Evolutionary conservation across 2,888 invertebrate genomes (phyloP), one percentile per base, ranked within the genome.

Genomic region (Brachyopa scutellaris): DNA sequence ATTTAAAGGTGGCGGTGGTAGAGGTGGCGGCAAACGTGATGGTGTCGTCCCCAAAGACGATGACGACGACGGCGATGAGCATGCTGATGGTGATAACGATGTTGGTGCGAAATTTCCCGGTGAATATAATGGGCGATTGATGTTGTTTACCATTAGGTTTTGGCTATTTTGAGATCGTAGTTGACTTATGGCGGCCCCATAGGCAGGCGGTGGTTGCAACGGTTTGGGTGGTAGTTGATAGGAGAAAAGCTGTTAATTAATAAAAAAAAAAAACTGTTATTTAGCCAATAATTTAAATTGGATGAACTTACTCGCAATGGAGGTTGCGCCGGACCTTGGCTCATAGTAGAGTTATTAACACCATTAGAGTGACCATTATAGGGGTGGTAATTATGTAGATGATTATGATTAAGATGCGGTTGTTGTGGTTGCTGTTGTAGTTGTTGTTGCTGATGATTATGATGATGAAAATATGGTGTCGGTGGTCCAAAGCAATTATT

Each of bases 161-260:
- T 89, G 90, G 88, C 88, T 88, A 85, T 90, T 88, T 86, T 89
- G 90, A 89, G 90, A 90, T 90, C 90, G 86, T 85, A 90, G 88
- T 88, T 90, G 90, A 88, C 89, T 90, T 86, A 90, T 89, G 86
- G 90, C 90, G 73, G 90, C 87, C 85, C 90, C 89, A 86, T 90
- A 90, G 64, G 90, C 89, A 67, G 90, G 90, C 77, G 90, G 90
- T 84, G 90, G 90, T 78, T 88, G 90, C 62, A 88, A 87, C 77
- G 85, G 79, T 82, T 87, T 86, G 36, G 86, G 45, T 67, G 86
- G 36, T 61, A 85, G 69, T 84, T 88, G 88, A 85, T 86, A 88
- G 40, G 88, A 86, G 72, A 89, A 90, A 1, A 89, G 87, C 89
- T 90, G 73, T 17, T 62, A 7, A 33, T 9, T n/a, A 49, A 51